These are phyloP conservation scores for Palythoa heliodiscus DNA, from an alignment of 92 coral and sea anemone genomes.

Conservation along the genomic window DNA sequence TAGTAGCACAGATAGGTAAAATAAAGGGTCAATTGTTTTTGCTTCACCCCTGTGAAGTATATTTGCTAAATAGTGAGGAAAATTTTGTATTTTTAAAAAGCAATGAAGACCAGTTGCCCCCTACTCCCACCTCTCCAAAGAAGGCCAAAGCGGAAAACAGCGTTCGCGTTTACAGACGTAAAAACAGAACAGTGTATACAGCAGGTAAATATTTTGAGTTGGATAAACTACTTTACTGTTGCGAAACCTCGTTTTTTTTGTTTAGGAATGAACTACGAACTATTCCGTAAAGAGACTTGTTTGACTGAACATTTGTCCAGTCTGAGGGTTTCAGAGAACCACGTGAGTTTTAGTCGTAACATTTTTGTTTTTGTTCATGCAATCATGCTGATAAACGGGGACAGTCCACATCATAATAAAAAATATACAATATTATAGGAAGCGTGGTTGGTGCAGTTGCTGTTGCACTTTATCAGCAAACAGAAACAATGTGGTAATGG, in stretches of 20 bases:
- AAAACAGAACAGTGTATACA: slow-evolving; percentile 34
- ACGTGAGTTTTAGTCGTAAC: too few relatives aligned
- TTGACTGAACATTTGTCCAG: too few relatives aligned
- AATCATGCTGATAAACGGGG: too few relatives aligned
- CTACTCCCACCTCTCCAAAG: slow-evolving; percentile 29
- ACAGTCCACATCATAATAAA: too few relatives aligned
- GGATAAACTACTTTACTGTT: not conserved
- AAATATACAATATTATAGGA: too few relatives aligned
- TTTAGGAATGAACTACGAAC: not conserved
- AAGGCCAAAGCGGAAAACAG: slow-evolving; percentile 37
- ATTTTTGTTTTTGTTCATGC: not conserved
- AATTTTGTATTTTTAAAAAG: slow-evolving; percentile 4
- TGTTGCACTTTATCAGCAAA: too few relatives aligned
- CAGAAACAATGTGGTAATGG: too few relatives aligned
- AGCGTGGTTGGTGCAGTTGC: too few relatives aligned
- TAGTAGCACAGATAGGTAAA: slow-evolving; percentile 37
- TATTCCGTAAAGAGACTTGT: too few relatives aligned
- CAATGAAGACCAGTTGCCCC: slow-evolving; percentile 31
- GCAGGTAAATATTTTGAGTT: slow-evolving; percentile 11
- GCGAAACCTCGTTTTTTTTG: not conserved
- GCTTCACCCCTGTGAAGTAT: not conserved
- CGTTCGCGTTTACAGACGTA: slow-evolving; percentile 32
- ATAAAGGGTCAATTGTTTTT: not conserved
- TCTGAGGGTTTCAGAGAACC: too few relatives aligned
- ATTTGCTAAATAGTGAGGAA: not conserved